Percentiles rank a stretch among this genome's conserved stretches.
phyloP scores from a whole-genome alignment of 2,797 vertebrate species.

The Podarcis siculus region DNA sequence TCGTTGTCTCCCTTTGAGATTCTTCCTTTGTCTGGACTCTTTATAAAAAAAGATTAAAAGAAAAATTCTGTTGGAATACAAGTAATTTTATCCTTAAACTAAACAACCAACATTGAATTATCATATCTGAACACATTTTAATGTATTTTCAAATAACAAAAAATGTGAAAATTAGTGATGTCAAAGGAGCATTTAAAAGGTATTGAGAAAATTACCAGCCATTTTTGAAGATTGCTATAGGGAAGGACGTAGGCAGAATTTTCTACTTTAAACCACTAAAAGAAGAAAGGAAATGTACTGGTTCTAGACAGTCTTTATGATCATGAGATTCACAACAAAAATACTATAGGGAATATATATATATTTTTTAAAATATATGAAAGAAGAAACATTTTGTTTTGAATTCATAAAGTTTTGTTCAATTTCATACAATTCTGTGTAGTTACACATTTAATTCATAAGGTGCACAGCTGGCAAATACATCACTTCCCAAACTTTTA shows the following conservation, averaged over 20 bases:
- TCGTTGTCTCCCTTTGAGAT: slow-evolving; percentile 87
- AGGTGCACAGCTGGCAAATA: background rate
- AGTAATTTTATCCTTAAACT: slow-evolving; percentile 72
- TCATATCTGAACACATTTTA: slow-evolving; percentile 60
- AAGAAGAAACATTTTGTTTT: slow-evolving; percentile 2
- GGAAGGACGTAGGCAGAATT: background rate
- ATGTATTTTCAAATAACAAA: slow-evolving; percentile 23
- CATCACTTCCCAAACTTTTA: background rate
- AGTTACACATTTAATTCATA: background rate
- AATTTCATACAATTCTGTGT: background rate
- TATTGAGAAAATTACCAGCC: background rate
- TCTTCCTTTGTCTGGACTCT: slow-evolving; percentile 90
- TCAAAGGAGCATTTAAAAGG: background rate
- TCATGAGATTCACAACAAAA: background rate
- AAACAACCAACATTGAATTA: slow-evolving; percentile 70
- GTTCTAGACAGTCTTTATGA: background rate
- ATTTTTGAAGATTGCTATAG: background rate
- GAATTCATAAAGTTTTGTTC: background rate
- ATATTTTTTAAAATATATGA: background rate
- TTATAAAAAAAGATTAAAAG: slow-evolving; percentile 94
- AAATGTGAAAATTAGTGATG: slow-evolving; percentile 26
- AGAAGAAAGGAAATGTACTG: background rate
- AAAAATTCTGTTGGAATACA: slow-evolving; percentile 88
- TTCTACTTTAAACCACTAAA: background rate
- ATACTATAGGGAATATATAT: background rate